Evolutionary conservation across 2,888 invertebrate genomes (phyloP), one percentile per base, ranked within the genome.

Genomic region (Drosophila neonasuta): DNA sequence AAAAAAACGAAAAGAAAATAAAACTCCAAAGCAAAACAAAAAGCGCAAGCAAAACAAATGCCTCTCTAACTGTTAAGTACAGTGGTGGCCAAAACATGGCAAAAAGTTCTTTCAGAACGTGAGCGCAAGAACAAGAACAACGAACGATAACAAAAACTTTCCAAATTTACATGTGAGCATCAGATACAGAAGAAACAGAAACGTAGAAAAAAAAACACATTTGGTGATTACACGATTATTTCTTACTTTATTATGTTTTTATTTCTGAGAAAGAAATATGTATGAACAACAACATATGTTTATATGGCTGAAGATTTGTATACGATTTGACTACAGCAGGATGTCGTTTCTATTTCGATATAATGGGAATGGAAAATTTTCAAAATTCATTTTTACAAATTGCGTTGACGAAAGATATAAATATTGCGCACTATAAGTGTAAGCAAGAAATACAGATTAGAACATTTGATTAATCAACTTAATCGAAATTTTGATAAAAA

Each of bases 11-110:
- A 61, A 74, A 45, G 49, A 77, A 71, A 67, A 63, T 24, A 54
- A 70, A 74, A 64, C 45, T 50, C 57, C 46, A 51, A 79, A 84
- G 72, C 79, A 81, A 81, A 81, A 81, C 80, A 83, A 60, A 60
- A 83, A 67, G 61, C 54, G 66, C 62, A 61, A 74, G 46, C 51
- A 77, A 72, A 67, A 63, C 59, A 60, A 74, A 63, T 48, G 58
- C 34, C 44, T 13, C 36, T 55, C 71, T 77, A 74, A 80, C 72
- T 75, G 80, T 73, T 49, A 77, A 71, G 81, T 83, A 83, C 80
- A 81, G 81, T 81, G 79, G 57, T 56, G 66, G 41, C 49, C 72
- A 81, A 80, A 79, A 81, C 77, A 71, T 81, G 46, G 51, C 58
- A 59, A 60, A 65, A 58, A 32, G 3, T 36, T 36, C 36, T 34